Conservation (phyloP, 2,888 invertebrate species). For the Hirtodrosophila histrioides region DNA sequence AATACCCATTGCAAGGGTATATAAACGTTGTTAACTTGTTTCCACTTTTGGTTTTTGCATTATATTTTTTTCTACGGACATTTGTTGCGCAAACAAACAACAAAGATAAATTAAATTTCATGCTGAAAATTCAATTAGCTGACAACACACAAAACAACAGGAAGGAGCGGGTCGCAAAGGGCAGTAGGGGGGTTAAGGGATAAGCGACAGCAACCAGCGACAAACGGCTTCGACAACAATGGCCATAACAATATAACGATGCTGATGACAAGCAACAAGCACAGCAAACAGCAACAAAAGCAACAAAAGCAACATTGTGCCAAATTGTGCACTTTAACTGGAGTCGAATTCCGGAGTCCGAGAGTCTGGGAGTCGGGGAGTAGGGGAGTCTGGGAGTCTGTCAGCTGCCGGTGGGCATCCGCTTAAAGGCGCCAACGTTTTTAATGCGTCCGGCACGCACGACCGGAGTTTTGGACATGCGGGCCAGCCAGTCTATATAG, state of each 20-base stretch:
- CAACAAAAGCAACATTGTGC: constrained; percentile 74
- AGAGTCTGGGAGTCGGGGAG: too few species aligned
- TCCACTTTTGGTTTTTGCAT: constrained; percentile 42
- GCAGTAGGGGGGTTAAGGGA: constrained; percentile 24
- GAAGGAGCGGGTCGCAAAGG: constrained; percentile 5
- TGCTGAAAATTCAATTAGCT: constrained; percentile 81
- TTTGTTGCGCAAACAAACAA: constrained; percentile 73
- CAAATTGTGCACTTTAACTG: constrained; percentile 71
- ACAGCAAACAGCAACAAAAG: constrained; percentile 51
- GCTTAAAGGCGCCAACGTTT: constrained; percentile 65
- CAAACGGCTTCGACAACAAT: constrained; percentile 56
- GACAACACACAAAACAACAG: constrained; percentile 66
- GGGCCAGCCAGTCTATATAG: constrained; percentile 22
- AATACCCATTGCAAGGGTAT: not conserved
- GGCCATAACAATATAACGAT: constrained; percentile 78
- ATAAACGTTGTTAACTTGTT: constrained; percentile 47
- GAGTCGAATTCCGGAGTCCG: constrained; percentile 38
- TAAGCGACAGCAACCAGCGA: constrained; percentile 16
- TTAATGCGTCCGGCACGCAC: constrained; percentile 70
- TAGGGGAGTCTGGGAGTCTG: not conserved
- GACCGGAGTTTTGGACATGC: constrained; percentile 29
- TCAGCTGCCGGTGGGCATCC: constrained; percentile 15
- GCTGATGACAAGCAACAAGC: constrained; percentile 69
- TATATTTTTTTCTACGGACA: constrained; percentile 40
- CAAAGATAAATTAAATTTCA: constrained; percentile 79